phyloP scores from a whole-genome alignment of 2,888 invertebrate species.

The Leptura quadrifasciata region DNA sequence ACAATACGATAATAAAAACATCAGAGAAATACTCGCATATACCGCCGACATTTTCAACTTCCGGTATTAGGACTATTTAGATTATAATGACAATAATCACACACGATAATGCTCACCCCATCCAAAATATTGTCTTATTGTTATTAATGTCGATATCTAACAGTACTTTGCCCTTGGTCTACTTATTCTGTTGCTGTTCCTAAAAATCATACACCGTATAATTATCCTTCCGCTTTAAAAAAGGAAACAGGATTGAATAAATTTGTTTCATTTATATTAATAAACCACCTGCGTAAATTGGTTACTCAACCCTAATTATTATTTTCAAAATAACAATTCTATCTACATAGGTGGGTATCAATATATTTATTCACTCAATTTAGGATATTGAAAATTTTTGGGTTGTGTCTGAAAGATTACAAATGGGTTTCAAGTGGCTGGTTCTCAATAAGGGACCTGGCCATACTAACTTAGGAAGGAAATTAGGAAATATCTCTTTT shows the following conservation, averaged over 20 bases:
- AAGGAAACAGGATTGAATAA: constrained; percentile 31
- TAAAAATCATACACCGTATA: constrained; percentile 29
- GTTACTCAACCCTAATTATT: background rate
- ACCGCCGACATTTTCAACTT: background rate
- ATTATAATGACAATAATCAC: background rate
- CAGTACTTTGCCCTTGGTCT: background rate
- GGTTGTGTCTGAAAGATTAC: too few relatives aligned
- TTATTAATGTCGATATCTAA: constrained; percentile 8
- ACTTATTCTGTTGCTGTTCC: constrained; percentile 16
- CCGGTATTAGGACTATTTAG: background rate
- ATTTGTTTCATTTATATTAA: constrained; percentile 7
- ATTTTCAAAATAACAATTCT: background rate
- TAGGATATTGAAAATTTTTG: background rate
- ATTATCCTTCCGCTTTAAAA: constrained; percentile 32
- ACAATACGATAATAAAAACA: too few relatives aligned
- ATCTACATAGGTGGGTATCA: background rate
- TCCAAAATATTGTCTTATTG: constrained; percentile 6
- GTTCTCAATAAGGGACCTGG: too few relatives aligned
- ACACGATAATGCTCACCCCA: background rate
- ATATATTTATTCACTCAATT: background rate
- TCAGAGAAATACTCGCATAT: background rate
- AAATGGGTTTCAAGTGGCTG: too few relatives aligned
- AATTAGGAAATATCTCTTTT: too few relatives aligned
- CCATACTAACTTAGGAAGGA: too few relatives aligned
- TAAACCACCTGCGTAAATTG: constrained; percentile 12